Evolutionary conservation across 2,797 vertebrate genomes (phyloP), one percentile per base, ranked within the genome.

Genomic region (Babyrousa celebensis): DNA sequence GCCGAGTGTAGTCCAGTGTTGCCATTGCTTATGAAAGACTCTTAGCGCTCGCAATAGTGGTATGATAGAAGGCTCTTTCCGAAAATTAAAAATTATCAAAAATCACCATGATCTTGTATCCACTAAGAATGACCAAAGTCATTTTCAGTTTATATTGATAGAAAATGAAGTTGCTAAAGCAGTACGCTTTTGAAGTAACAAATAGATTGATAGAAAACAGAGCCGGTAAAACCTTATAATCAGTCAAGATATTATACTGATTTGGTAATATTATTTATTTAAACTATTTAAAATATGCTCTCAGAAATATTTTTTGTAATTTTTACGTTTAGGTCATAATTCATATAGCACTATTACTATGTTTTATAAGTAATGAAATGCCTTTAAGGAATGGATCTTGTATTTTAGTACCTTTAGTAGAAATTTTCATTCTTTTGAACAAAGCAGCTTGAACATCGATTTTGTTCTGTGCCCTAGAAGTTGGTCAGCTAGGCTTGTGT

Each of bases 41-140:
- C 32, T 48, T 48, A 74, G 6, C 15, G 18, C n/a, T 18, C 2
- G 8, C 1, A 67, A 10, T 1, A 60, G 5, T 86, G 86, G 29
- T 10, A 48, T 18, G 86, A 14, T 8, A 74, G 9, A 74, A 86
- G 52, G 14, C 58, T 80, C 14, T 60, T 91, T 62, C 12, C 54
- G 27, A 83, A 85, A 48, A 40, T 78, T 91, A 91, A 90, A 89
- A 79, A 27, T 68, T 21, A 71, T 36, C 4, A 62, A 36, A 78
- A 68, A 25, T 62, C 92, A 56, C 23, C 20, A 8, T 23, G 48
- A 32, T 58, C 40, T 36, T 67, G 1, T 78, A 85, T 79, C 67
- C 89, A 10, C 54, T 36, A 72, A 74, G 48, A 85, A 52, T 9
- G 12, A 43, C 18, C 63, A 11, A 72, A 67, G 25, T 74, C 40